Conservation (phyloP, 1,140 invertebrate genomes). For the Drosophila biarmipes region DNA sequence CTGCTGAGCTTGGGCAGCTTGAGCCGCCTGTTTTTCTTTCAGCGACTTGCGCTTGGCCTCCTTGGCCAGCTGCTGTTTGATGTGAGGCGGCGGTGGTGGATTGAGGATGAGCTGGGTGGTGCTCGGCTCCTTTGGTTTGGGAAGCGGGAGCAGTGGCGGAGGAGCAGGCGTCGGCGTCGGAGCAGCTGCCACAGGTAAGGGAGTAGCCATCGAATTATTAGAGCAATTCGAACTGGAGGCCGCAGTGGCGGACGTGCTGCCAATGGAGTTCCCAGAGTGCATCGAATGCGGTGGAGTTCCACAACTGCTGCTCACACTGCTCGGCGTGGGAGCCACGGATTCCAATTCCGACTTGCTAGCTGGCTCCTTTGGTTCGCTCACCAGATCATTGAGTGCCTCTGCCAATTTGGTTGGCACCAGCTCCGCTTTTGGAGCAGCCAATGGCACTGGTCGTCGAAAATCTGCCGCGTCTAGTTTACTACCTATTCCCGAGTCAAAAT, state of each 20-base stretch:
- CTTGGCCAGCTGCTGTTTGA: slow-evolving; percentile 79
- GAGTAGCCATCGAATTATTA: slow-evolving; percentile 28
- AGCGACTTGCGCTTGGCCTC: slow-evolving; percentile 78
- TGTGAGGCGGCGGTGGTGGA: slow-evolving; percentile 80
- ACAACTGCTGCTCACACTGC: slow-evolving; percentile 76
- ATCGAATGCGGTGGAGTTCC: slow-evolving; percentile 80
- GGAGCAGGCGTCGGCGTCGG: slow-evolving; percentile 37
- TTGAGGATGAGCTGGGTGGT: slow-evolving; percentile 70
- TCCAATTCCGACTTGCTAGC: slow-evolving; percentile 55
- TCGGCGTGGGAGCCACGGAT: slow-evolving; percentile 57
- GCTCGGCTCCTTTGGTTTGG: slow-evolving; percentile 84
- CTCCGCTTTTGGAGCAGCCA: slow-evolving; percentile 70
- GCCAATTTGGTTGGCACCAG: slow-evolving; percentile 74
- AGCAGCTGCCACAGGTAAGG: slow-evolving; percentile 1
- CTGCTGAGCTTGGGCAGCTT: slow-evolving; percentile 66
- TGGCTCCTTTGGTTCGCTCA: slow-evolving; percentile 53
- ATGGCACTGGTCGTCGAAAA: slow-evolving; percentile 70
- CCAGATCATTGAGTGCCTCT: slow-evolving; percentile 73
- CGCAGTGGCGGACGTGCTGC: slow-evolving; percentile 72
- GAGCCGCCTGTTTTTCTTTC: slow-evolving; percentile 73
- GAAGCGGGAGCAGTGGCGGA: slow-evolving; percentile 82
- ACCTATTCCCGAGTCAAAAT: slow-evolving; percentile 84
- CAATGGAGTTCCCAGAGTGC: slow-evolving; percentile 78
- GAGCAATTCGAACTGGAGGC: slow-evolving; percentile 64
- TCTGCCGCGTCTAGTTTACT: slow-evolving; percentile 75